These are phyloP conservation scores for Hydrophis major DNA, from an alignment of 2,797 vertebrate species.

Conservation along the genomic window DNA sequence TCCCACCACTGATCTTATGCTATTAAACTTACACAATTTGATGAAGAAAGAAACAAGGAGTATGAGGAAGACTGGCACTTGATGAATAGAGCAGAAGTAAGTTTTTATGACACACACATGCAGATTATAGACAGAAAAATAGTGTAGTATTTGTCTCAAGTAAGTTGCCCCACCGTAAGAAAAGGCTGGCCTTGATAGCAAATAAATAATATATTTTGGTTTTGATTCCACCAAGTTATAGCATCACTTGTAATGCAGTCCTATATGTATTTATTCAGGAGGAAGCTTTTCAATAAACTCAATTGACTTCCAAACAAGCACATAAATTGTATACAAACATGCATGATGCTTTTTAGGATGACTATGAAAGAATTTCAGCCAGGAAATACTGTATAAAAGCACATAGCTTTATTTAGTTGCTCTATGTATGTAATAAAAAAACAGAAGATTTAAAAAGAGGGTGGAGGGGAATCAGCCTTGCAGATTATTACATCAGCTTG, in stretches of 20 bases:
- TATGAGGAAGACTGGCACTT: not conserved
- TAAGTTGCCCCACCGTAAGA: not conserved
- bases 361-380: slow-evolving; percentile 21
- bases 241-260: not conserved
- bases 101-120: not conserved
- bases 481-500: slow-evolving; percentile 66
- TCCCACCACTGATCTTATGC: not conserved
- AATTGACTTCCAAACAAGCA: not conserved
- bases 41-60: not conserved
- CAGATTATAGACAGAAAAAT: not conserved
- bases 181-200: not conserved
- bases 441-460: not conserved
- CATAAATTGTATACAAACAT: not conserved
- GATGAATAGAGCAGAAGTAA: not conserved
- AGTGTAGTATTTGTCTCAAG: not conserved
- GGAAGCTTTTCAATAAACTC: not conserved
- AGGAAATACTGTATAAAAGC: not conserved
- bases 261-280: not conserved
- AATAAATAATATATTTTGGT: not conserved
- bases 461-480: not conserved
- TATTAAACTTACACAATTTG: slow-evolving; percentile 12
- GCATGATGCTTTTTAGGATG: not conserved
- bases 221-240: not conserved
- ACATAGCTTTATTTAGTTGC: slow-evolving; percentile 23
- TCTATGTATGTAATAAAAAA: not conserved